Conservation (phyloP, 1,140 invertebrate genomes). For the Epicauta chinensis region DNA sequence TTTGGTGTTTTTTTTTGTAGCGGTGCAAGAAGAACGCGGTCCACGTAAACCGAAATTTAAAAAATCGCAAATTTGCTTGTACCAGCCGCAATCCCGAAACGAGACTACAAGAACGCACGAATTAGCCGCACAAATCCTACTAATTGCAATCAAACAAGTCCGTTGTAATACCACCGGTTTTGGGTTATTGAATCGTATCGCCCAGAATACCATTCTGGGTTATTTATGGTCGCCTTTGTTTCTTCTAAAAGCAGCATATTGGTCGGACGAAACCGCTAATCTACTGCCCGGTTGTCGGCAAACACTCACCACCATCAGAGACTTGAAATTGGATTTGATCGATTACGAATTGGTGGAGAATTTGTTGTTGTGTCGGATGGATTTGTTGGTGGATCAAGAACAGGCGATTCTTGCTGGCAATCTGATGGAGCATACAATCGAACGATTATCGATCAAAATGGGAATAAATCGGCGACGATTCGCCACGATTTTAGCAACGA, state of each 20-base stretch:
- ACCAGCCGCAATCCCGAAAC: not conserved
- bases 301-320: conserved; percentile 27
- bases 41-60: conserved; percentile 52
- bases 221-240: conserved; percentile 51
- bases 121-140: conserved; percentile 48
- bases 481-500: conserved; percentile 27
- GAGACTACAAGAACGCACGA: conserved; percentile 29
- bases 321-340: conserved; percentile 48
- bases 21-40: conserved; percentile 75
- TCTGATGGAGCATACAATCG: conserved; percentile 27
- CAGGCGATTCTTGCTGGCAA: conserved; percentile 23
- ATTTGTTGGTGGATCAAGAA: conserved; percentile 26
- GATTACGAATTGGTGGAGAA: conserved; percentile 59
- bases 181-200: conserved; percentile 37
- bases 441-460: conserved; percentile 25
- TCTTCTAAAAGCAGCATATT: conserved; percentile 51
- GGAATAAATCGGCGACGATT: conserved; percentile 31
- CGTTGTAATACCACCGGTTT: conserved; percentile 45
- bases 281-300: conserved; percentile 26
- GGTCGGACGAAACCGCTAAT: conserved; percentile 46
- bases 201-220: conserved; percentile 49
- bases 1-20: conserved; percentile 38
- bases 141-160: conserved; percentile 46
- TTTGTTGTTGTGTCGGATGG: conserved; percentile 54
- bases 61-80: conserved; percentile 1